Percentiles rank a stretch among this genome's conserved stretches.
These are phyloP conservation scores for Autographa gamma DNA, from an alignment of 2,888 invertebrate genomes.

Conservation along the genomic window DNA sequence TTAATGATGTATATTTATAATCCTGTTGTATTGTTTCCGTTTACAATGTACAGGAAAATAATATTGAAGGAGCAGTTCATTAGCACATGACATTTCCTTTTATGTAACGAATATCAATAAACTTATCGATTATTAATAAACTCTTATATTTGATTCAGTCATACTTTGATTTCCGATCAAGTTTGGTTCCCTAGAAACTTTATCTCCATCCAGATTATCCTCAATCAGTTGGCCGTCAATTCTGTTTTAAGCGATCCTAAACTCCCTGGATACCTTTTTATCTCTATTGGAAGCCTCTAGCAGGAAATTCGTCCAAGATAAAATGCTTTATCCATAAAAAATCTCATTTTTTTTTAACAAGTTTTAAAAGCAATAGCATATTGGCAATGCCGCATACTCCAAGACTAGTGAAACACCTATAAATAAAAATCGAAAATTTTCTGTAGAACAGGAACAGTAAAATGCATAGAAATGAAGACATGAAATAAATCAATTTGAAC, in stretches of 20 bases:
- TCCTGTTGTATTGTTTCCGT: conserved; percentile 18
- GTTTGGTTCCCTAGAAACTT: too few relatives aligned
- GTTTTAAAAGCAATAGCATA: too few relatives aligned
- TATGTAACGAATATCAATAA: neutral
- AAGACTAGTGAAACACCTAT: too few relatives aligned
- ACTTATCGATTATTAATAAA: neutral
- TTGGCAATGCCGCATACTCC: too few relatives aligned
- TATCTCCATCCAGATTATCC: neutral
- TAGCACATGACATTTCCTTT: neutral
- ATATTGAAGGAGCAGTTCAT: neutral
- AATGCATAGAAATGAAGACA: neutral
- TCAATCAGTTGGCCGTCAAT: neutral
- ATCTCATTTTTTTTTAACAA: too few relatives aligned
- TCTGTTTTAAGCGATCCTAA: neutral
- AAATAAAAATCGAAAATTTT: neutral
- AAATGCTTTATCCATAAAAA: too few relatives aligned
- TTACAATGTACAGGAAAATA: conserved; percentile 16
- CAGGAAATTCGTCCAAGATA: too few relatives aligned
- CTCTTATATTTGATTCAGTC: neutral
- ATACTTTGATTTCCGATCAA: too few relatives aligned
- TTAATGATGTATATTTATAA: conserved; percentile 5
- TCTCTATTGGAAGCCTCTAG: neutral
- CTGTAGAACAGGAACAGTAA: too few relatives aligned
- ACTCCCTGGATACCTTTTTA: neutral
- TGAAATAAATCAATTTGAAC: neutral